phyloP scores from a whole-genome alignment of 2,113 vertebrate species.

The Sander lucioperca region DNA sequence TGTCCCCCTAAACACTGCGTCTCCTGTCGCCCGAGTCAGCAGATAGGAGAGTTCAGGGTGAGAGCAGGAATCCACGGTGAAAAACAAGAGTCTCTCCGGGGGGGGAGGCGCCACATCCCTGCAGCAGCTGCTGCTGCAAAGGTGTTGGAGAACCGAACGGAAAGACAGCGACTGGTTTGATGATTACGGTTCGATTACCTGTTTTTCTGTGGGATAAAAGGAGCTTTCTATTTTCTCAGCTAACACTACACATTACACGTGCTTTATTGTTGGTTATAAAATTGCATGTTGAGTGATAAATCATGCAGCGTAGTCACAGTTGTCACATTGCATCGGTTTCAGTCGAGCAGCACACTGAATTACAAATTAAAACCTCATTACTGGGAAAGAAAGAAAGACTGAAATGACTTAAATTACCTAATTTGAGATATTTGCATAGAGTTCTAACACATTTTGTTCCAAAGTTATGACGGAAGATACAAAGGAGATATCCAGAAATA shows the following conservation, averaged over 20 bases:
- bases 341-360: conserved; percentile 1
- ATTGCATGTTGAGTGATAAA: conserved; percentile 17
- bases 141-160: not conserved
- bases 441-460: not conserved
- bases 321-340: conserved; percentile 26
- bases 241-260: not conserved
- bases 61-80: conserved; percentile 11
- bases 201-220: not conserved
- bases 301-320: conserved; percentile 30
- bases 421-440: not conserved
- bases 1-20: conserved; percentile 40
- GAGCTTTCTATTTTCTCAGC: not conserved
- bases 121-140: conserved; percentile 1
- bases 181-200: not conserved
- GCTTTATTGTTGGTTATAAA: conserved; percentile 21
- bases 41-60: conserved; percentile 35
- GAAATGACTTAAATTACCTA: not conserved
- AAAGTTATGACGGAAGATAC: not conserved
- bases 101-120: not conserved
- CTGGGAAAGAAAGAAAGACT: not conserved
- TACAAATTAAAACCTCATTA: conserved; percentile 19
- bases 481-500: not conserved
- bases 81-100: conserved; percentile 54
- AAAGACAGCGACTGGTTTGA: not conserved
- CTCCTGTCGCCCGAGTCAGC: conserved; percentile 67